Conservation (phyloP, 2,888 invertebrate species). For the Dusona sp. region DNA sequence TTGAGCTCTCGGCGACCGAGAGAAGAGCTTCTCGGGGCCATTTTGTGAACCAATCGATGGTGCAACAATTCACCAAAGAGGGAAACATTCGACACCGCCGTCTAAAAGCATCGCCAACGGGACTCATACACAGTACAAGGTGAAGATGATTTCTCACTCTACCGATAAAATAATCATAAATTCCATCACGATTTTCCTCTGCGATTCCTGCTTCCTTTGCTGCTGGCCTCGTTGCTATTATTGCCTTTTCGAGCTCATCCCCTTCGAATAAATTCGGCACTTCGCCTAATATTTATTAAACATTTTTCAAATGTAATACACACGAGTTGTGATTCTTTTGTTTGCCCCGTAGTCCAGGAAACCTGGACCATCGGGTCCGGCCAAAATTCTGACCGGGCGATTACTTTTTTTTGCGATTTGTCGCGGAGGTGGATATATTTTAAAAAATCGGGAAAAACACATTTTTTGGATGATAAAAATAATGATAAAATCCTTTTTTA, state of each 20-base stretch:
- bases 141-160: slow-evolving; percentile 93
- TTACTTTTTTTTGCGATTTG: no score
- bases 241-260: slow-evolving; percentile 94
- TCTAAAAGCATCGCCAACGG: slow-evolving; percentile 95
- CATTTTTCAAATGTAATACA: no score
- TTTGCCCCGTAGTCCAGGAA: no score
- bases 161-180: slow-evolving; percentile 94
- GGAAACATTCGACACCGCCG: slow-evolving; percentile 97
- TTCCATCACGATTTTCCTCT: slow-evolving; percentile 90
- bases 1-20: slow-evolving; percentile 91
- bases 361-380: no score
- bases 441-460: no score
- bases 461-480: no score
- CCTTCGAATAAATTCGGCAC: slow-evolving; percentile 96
- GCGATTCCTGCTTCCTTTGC: slow-evolving; percentile 90
- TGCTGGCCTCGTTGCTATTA: slow-evolving; percentile 90
- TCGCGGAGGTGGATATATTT: no score
- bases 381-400: no score
- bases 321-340: no score
- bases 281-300: no score
- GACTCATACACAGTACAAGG: slow-evolving; percentile 95
- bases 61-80: slow-evolving; percentile 95
- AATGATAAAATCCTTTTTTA: no score
- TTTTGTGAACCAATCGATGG: slow-evolving; percentile 97
- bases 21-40: slow-evolving; percentile 96